Conservation (phyloP, 2,797 vertebrate genomes). For the Rhadinocentrus ornatus region DNA sequence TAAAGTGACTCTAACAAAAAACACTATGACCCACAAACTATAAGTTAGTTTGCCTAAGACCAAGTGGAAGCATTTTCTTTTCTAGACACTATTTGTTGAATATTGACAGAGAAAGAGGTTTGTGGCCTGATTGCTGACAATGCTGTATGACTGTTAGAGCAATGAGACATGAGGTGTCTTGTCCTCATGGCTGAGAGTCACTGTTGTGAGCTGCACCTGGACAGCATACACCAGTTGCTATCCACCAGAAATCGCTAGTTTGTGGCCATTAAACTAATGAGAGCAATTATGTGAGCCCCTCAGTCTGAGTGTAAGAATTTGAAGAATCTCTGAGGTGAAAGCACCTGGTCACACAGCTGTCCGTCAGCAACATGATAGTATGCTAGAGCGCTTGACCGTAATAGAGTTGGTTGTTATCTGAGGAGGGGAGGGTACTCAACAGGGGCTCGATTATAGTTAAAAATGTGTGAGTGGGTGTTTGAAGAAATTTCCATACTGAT, state of each 20-base stretch:
- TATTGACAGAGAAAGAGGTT: constrained; percentile 4
- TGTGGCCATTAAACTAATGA: constrained; percentile 72
- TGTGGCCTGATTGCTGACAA: constrained; percentile 17
- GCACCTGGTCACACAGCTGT: constrained; percentile 74
- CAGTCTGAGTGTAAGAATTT: constrained; percentile 69
- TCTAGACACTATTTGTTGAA: constrained; percentile 16
- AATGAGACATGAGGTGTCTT: constrained; percentile 61
- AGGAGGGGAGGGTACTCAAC: not conserved
- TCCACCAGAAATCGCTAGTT: constrained; percentile 52
- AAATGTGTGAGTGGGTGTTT: not conserved
- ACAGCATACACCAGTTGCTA: constrained; percentile 43
- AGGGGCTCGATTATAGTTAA: constrained; percentile 3
- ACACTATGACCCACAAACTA: constrained; percentile 2
- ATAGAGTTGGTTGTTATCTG: constrained; percentile 23
- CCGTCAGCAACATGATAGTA: constrained; percentile 53
- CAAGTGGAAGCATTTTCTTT: constrained; percentile 6
- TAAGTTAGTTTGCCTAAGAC: constrained; percentile 10
- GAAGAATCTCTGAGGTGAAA: constrained; percentile 73
- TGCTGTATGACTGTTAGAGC: constrained; percentile 17
- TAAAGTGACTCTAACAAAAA: constrained; percentile 8
- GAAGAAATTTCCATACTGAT: not conserved
- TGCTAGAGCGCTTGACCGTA: constrained; percentile 28
- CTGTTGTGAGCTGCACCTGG: constrained; percentile 71
- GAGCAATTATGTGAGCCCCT: constrained; percentile 69
- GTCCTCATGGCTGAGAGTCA: constrained; percentile 54